These are phyloP conservation scores for Phortica magna DNA, from an alignment of 2,888 invertebrate species.

Conservation along the genomic window DNA sequence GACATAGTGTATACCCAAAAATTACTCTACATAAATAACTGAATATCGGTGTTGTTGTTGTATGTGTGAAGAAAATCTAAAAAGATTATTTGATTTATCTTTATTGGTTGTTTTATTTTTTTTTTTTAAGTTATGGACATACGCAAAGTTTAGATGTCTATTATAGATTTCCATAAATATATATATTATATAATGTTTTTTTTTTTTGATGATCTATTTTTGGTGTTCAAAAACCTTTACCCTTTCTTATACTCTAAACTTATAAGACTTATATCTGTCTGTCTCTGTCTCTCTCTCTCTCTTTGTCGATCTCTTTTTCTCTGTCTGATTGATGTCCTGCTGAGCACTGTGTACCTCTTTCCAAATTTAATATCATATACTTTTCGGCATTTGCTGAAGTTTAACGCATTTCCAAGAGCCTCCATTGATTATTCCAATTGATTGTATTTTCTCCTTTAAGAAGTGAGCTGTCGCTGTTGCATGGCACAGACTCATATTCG, in stretches of 20 bases:
- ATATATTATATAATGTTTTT: background rate
- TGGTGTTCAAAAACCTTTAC: background rate
- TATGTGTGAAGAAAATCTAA: background rate
- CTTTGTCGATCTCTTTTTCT: slow-evolving; percentile 30
- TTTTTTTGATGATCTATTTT: background rate
- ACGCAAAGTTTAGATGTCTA: too few species aligned
- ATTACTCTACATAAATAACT: background rate
- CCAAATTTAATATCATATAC: background rate
- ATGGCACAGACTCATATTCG: slow-evolving; percentile 37
- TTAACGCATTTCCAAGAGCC: background rate
- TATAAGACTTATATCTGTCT: too few species aligned
- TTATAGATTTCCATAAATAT: background rate
- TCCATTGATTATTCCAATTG: background rate
- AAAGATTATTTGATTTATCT: background rate
- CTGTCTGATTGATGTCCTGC: too few species aligned
- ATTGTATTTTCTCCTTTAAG: background rate
- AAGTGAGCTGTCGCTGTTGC: slow-evolving; percentile 6
- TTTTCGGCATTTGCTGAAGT: background rate
- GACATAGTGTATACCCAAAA: slow-evolving; percentile 33
- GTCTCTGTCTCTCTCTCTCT: slow-evolving; percentile 39
- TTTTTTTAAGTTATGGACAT: too few species aligned
- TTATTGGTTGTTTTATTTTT: too few species aligned
- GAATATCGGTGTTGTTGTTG: slow-evolving; percentile 1
- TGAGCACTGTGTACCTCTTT: too few species aligned
- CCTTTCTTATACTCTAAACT: slow-evolving; percentile 20